A percentile compares a stretch with the other conserved stretches of the same genome.
These are phyloP conservation scores for Frieseomelitta varia DNA, from an alignment of 1,140 invertebrate species.

Conservation along the genomic window DNA sequence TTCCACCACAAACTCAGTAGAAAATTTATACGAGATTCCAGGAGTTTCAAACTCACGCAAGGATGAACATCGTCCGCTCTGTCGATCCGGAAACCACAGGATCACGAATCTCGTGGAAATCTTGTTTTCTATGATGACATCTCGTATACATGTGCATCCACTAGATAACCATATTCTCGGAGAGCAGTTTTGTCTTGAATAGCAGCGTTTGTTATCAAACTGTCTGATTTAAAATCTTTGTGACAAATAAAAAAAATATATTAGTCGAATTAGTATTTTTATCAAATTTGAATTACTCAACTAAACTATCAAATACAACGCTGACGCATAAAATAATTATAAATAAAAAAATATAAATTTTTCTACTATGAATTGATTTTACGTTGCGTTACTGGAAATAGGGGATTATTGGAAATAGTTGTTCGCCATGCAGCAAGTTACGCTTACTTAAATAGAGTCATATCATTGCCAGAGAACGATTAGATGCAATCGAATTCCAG, in stretches of 20 bases:
- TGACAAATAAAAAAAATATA: neutral
- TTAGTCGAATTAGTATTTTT: neutral
- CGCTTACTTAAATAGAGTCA: slow-evolving; percentile 42
- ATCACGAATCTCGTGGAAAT: slow-evolving; percentile 55
- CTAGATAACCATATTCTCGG: neutral
- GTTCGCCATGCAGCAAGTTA: neutral
- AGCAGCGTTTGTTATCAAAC: neutral
- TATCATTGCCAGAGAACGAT: slow-evolving; percentile 45
- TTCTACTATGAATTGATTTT: neutral
- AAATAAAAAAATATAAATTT: neutral
- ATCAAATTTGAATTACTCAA: neutral
- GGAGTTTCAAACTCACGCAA: slow-evolving; percentile 51
- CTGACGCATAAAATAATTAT: no score
- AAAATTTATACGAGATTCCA: slow-evolving; percentile 66
- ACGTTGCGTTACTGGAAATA: neutral
- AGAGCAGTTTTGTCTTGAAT: neutral
- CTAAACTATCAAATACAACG: neutral
- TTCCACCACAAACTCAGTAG: slow-evolving; percentile 15
- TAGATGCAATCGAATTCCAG: slow-evolving; percentile 62
- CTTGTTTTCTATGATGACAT: slow-evolving; percentile 52
- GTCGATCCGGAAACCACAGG: slow-evolving; percentile 52
- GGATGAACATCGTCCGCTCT: slow-evolving; percentile 45
- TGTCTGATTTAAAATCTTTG: neutral
- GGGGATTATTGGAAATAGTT: neutral
- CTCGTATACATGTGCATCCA: slow-evolving; percentile 7